Evolutionary conservation across 2,888 invertebrate genomes (phyloP).

Genomic region (Epinotia bilunana): DNA sequence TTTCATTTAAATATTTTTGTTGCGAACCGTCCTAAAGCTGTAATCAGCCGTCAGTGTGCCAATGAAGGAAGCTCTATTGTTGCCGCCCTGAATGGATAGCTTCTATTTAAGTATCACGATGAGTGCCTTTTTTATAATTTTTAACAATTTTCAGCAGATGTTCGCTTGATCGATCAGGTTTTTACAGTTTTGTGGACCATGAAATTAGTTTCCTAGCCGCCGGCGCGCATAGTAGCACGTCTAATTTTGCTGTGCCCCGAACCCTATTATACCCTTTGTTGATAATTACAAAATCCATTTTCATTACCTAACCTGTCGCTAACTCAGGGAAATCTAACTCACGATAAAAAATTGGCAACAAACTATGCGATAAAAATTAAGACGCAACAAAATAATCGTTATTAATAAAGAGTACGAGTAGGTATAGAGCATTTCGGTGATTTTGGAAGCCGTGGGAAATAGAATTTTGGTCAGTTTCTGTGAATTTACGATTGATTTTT

Average conservation of each 20-base stretch:
- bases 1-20: constrained; percentile 47
- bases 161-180: constrained; percentile 76
- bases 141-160: constrained; percentile 83
- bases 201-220: constrained; percentile 70
- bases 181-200: constrained; percentile 72
- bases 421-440: constrained; percentile 44
- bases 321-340: background rate
- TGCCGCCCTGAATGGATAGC: constrained; percentile 81
- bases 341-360: background rate
- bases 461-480: constrained; percentile 60
- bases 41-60: constrained; percentile 83
- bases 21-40: constrained; percentile 68
- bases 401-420: constrained; percentile 42
- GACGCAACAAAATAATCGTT: constrained; percentile 34
- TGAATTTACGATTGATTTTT: constrained; percentile 59
- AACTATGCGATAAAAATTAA: constrained; percentile 31
- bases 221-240: constrained; percentile 25
- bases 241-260: constrained; percentile 2
- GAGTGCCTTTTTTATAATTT: constrained; percentile 76
- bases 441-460: constrained; percentile 70
- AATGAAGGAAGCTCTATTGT: constrained; percentile 84
- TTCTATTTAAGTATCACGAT: constrained; percentile 79
- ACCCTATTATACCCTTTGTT: constrained; percentile 27
- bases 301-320: background rate
- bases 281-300: constrained; percentile 10